Evolutionary conservation across 1,140 invertebrate genomes (phyloP), one percentile per base, ranked within the genome.

Genomic region (Phthorimaea operculella): DNA sequence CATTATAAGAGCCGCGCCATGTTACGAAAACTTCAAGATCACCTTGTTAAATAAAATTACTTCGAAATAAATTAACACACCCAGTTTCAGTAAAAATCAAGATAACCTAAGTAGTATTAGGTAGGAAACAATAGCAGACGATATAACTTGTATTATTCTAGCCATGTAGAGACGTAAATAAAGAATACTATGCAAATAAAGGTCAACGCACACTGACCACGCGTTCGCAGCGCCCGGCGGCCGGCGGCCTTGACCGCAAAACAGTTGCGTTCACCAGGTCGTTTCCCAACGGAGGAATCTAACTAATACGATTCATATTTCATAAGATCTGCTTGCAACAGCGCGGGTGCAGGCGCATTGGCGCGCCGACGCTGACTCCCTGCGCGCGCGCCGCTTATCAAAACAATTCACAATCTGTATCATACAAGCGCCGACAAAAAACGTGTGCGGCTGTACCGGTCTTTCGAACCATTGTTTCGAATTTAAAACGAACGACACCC

Each of bases 241-340:
- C 10, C 8, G 36, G 36, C 36, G 58, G 67, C 79, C 79, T 82
- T 82, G 79, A 74, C 79, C 79, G 60, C 72, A 72, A 74, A 79
- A 75, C 63, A 42, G 36, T 39, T 39, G 36, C 36, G 36, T 39
- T 39, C 36, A 39, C 36, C 36, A 10, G 36, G n/a, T n/a, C 64
- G 62, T 82, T 82, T 76, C 76, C 64, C 79, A 82, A 82, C 76
- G 62, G 60, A 39, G 66, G 75, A 70, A 74, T 79, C 79, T 77
- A 76, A 78, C 72, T 70, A 74, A 74, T 74, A 66, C 76, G 76
- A 72, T 72, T 76, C 70, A 78, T 72, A 82, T 82, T 82, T 82
- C 79, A 79, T 79, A 82, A 82, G 72, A 73, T n/a, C 54, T 47
- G 56, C 57, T 70, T 70, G 68, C 70, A 65, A 67, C 62, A 63